phyloP scores from a whole-genome alignment of 2,797 vertebrate species.

The Valencia hispanica region DNA sequence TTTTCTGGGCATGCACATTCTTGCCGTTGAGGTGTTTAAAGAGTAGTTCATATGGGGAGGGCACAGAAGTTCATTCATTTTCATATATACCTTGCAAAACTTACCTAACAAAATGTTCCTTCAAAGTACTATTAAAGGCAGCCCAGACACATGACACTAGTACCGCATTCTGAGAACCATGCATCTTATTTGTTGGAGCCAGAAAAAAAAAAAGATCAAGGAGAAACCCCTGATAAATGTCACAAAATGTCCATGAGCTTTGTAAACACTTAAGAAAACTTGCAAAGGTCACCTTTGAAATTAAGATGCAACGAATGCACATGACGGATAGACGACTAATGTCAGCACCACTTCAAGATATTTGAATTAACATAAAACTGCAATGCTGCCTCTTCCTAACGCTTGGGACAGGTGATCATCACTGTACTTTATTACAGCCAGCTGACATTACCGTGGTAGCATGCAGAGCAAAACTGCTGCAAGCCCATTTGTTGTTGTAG shows the following conservation, averaged over 20 bases:
- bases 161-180: neutral
- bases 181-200: neutral
- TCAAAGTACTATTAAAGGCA: neutral
- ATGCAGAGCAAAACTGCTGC: constrained; percentile 58
- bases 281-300: constrained; percentile 73
- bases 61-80: neutral
- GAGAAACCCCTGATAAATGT: constrained; percentile 47
- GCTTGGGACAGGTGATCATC: constrained; percentile 67
- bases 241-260: constrained; percentile 47
- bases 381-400: constrained; percentile 68
- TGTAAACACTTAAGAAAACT: constrained; percentile 56
- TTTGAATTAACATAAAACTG: constrained; percentile 79
- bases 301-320: constrained; percentile 59
- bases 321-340: constrained; percentile 68
- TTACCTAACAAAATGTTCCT: neutral
- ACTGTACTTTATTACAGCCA: constrained; percentile 69
- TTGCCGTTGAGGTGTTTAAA: neutral
- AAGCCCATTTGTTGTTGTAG: constrained; percentile 66
- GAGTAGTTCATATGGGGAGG: neutral
- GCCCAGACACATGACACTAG: neutral
- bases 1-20: neutral
- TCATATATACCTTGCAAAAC: neutral
- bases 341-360: constrained; percentile 61
- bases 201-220: constrained; percentile 15
- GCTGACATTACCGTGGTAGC: constrained; percentile 69